A percentile compares a stretch with the other conserved stretches of the same genome.
phyloP scores from a whole-genome alignment of 2,113 vertebrate genomes.

The Sclerurus mexicanus region DNA sequence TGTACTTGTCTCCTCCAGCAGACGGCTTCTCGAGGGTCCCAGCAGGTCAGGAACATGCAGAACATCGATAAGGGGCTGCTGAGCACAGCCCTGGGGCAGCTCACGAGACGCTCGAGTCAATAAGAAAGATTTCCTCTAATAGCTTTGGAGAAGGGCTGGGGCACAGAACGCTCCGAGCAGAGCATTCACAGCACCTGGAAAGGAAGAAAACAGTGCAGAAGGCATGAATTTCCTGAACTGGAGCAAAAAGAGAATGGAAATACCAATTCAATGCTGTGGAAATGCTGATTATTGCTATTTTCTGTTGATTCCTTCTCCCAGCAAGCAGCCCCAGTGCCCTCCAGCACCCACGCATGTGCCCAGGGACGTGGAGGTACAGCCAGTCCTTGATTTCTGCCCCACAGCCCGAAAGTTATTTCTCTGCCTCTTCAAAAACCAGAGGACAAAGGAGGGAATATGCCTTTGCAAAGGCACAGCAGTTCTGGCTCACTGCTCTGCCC shows the following conservation, averaged over 20 bases:
- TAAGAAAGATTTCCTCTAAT: background rate
- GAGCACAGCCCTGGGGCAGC: background rate
- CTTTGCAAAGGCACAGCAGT: background rate
- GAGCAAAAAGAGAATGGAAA: background rate
- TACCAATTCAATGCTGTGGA: accelerated
- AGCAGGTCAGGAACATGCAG: accelerated
- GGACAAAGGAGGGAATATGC: accelerated
- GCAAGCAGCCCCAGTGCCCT: background rate
- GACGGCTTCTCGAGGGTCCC: too few relatives aligned
- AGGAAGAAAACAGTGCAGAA: background rate
- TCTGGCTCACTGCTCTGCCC: background rate
- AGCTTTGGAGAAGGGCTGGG: background rate
- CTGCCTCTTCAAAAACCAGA: background rate
- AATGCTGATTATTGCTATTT: background rate
- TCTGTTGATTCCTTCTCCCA: background rate
- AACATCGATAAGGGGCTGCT: background rate
- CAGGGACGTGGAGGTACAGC: accelerated
- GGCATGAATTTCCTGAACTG: accelerated
- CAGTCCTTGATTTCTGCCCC: background rate
- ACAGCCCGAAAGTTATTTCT: background rate
- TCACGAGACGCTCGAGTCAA: background rate
- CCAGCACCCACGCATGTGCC: accelerated
- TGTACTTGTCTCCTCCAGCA: accelerated
- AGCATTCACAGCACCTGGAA: background rate
- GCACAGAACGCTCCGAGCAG: background rate